Percentiles rank a stretch among this genome's conserved stretches.
These are phyloP conservation scores for Sweltsa coloradensis DNA, from an alignment of 1,140 invertebrate genomes.

Conservation along the genomic window DNA sequence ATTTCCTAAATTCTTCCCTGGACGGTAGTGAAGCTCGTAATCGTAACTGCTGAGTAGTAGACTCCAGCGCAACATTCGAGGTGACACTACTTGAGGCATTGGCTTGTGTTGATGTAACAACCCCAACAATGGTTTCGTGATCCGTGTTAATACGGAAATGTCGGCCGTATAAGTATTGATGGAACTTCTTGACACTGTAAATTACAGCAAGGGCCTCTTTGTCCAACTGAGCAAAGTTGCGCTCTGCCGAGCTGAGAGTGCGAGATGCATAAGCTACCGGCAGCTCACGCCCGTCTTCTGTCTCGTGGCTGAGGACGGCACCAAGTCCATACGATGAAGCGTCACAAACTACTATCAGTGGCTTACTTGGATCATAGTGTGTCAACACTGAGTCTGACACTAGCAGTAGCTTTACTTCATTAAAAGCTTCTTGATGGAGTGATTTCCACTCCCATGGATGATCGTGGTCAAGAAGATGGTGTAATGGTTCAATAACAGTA, in stretches of 20 bases:
- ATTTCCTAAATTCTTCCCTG: conserved; percentile 16
- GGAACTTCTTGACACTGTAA: conserved; percentile 37
- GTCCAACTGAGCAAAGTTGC: conserved; percentile 37
- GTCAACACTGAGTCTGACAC: conserved; percentile 21
- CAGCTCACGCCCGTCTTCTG: conserved; percentile 22
- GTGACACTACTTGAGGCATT: conserved; percentile 23
- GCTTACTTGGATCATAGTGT: conserved; percentile 26
- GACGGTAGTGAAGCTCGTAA: conserved; percentile 25
- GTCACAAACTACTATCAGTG: conserved; percentile 33
- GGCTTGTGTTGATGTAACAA: conserved; percentile 28
- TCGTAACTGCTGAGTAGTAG: conserved; percentile 25
- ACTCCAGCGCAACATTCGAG: conserved; percentile 25
- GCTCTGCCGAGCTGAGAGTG: conserved; percentile 28
- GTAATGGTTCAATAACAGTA: conserved; percentile 15
- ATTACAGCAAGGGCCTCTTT: conserved; percentile 38
- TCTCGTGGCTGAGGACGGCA: conserved; percentile 17
- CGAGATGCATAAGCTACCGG: conserved; percentile 33
- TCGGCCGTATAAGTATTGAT: conserved; percentile 36
- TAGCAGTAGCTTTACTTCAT: conserved; percentile 22
- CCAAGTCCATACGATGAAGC: conserved; percentile 24
- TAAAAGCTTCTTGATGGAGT: conserved; percentile 20
- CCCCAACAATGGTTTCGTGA: conserved; percentile 32
- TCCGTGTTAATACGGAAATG: conserved; percentile 35
- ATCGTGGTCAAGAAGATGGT: conserved; percentile 17
- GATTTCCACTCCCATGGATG: conserved; percentile 18